These are phyloP conservation scores for Raja brachyura DNA, from an alignment of 2,113 vertebrate genomes.

Conservation along the genomic window DNA sequence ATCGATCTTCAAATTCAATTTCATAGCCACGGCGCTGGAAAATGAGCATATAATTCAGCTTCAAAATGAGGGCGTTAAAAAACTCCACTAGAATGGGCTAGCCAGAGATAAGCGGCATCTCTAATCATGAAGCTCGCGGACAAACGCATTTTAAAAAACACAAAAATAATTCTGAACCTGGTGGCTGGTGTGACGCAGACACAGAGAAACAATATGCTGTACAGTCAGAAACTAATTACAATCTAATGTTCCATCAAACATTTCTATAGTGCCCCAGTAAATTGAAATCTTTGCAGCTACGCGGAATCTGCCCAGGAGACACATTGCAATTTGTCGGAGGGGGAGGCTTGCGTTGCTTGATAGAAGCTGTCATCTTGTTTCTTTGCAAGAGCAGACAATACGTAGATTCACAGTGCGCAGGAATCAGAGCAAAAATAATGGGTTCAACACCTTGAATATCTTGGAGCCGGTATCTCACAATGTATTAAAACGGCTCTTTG, in stretches of 20 bases:
- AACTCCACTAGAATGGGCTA: not conserved
- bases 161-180: not conserved
- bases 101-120: not conserved
- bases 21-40: not conserved
- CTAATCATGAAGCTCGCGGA: not conserved
- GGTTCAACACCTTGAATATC: not conserved
- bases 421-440: not conserved
- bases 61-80: not conserved
- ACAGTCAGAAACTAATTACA: constrained; percentile 4
- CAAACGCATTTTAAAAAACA: not conserved
- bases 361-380: constrained; percentile 20
- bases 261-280: constrained; percentile 3
- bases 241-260: constrained; percentile 23
- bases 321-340: constrained; percentile 1
- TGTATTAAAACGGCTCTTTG: not conserved
- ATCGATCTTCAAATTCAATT: constrained; percentile 5
- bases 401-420: not conserved
- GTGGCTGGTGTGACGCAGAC: not conserved
- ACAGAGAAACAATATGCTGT: not conserved
- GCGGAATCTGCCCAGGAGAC: not conserved
- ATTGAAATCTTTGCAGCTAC: constrained; percentile 21
- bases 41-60: not conserved
- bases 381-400: not conserved
- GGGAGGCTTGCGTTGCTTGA: not conserved
- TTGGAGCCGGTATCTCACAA: not conserved